Base-by-base conservation (phyloP, 35 echinoderm and acorn worm species). In the Heliocidaris erythrogramma region DNA sequence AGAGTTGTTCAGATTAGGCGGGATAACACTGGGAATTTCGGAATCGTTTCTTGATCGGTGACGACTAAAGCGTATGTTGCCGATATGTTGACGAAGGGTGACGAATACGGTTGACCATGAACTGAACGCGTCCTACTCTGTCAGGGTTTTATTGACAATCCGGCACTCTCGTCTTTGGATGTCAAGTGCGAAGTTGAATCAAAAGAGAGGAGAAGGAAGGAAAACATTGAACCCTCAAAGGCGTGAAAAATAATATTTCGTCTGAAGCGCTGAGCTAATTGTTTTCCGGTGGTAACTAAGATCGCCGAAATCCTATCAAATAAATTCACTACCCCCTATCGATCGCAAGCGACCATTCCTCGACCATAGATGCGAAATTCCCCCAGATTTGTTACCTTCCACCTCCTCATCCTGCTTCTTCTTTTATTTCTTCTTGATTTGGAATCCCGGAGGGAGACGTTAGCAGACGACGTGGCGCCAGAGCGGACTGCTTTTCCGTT, bases 281-380 rank as follows among this genome's bases (percentile, higher is more conserved):
- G 91, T 92, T 92, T 92, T 92, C 91, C 91, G 91, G 91, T 59
- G 91, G 49, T 48, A 50, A 50, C n/a, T 92, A 59, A 92, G 48
- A 92, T 49, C 24, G 29, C 87, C 91, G 91, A 92, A 92, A 92
- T 92, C 91, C 91, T 48, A 48, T 92, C 48, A 48, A 92, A 92
- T 92, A 59, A 53, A 92, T 48, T 89, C 91, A 49, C 91, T 35
- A 92, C 91, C 91, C 91, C 91, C 47, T 89, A 89, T 89, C 87
- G 87, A 32, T 48, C 87, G 87, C 9, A n/a, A 47, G 87, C 87
- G 5, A 48, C 31, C 87, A 2, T 48, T 89, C 18, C 47, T 47
- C 31, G 1, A 48, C 87, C 30, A 89, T 9, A 89, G 47, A 89
- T 31, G 47, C 87, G 29, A 89, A n/a, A 89, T 89, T 89, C 47